phyloP scores from a whole-genome alignment of 1,140 invertebrate species.

The Psilanteris sp. region DNA sequence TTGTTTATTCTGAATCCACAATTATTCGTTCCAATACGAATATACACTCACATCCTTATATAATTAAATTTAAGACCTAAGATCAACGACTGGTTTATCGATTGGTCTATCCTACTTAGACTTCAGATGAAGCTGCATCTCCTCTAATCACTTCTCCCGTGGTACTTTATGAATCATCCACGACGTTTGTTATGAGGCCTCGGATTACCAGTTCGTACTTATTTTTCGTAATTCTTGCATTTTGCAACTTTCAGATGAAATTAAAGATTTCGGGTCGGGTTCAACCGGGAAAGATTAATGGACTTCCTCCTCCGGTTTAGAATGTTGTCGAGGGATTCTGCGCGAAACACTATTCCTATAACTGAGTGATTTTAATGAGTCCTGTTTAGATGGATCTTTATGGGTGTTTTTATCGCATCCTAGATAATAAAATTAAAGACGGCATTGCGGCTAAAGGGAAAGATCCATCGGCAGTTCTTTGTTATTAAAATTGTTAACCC shows the following conservation, averaged over 20 bases:
- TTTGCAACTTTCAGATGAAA: constrained; percentile 22
- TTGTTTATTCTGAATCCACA: no score
- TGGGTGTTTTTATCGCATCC: constrained; percentile 19
- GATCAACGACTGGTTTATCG: constrained; percentile 49
- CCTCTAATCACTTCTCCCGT: background rate
- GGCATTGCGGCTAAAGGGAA: background rate
- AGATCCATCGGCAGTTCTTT: constrained; percentile 24
- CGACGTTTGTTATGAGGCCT: constrained; percentile 26
- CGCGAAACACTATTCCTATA: constrained; percentile 29
- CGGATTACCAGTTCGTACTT: constrained; percentile 22
- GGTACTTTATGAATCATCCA: constrained; percentile 39
- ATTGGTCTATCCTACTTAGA: constrained; percentile 26
- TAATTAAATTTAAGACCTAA: constrained; percentile 18
- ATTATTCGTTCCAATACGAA: no score
- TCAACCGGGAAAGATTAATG: constrained; percentile 38
- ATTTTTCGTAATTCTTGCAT: constrained; percentile 9
- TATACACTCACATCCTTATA: constrained; percentile 1
- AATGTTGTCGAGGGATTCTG: constrained; percentile 14
- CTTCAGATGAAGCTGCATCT: background rate
- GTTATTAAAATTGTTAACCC: constrained; percentile 7
- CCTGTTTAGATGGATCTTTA: constrained; percentile 11
- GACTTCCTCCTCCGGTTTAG: constrained; percentile 6
- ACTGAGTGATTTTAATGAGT: constrained; percentile 40
- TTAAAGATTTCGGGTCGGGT: constrained; percentile 24
- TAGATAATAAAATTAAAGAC: constrained; percentile 44